Evolutionary conservation across 2,888 invertebrate genomes (phyloP), one percentile per base, ranked within the genome.

Genomic region (Lepeophtheirus nordmannii): DNA sequence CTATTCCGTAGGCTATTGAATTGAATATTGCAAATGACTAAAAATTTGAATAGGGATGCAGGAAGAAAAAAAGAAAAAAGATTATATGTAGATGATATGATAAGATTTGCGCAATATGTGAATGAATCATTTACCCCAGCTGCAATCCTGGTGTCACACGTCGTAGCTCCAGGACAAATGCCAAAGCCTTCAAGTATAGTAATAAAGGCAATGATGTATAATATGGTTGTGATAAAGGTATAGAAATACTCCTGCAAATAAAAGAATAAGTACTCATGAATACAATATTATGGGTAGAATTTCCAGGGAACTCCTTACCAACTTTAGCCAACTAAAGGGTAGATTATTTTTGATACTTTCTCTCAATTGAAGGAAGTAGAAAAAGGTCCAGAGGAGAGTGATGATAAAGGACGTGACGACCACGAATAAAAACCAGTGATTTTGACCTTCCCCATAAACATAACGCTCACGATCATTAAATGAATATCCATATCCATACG

Each of bases 391-490:
- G 72, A 89, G 78, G 63, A 89, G 77, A 0, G 87, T 88, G 62
- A 84, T 81, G 72, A 91, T 87, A 78, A 91, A 91, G 69, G 86
- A 83, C 69, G 84, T 80, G 68, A 86, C 85, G 20, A 83, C 86
- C 64, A 89, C 89, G 74, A 89, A 88, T 68, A 89, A 81, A 79
- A 89, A 92, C 82, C 86, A 90, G 70, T 85, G 82, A 12, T 87
- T 85, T 62, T 82, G 83, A 22, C 76, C 73, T 58, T 76, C 69
- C 65, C 63, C 68, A 63, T 41, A 67, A 41, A 1, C 65, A 38
- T 65, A 57, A 30, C 14, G 12, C 22, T 53, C n/a, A 58, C 9
- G 14, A 10, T 14, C 41, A 41, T 41, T 46, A 46, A 46, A 46
- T n/a, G 7, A 30, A 30, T 30, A 30, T n/a, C 30, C 30, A 30